Percentiles rank a stretch among this genome's conserved stretches.
phyloP scores from a whole-genome alignment of 2,113 vertebrate genomes.

The Colistium nudipinnis region DNA sequence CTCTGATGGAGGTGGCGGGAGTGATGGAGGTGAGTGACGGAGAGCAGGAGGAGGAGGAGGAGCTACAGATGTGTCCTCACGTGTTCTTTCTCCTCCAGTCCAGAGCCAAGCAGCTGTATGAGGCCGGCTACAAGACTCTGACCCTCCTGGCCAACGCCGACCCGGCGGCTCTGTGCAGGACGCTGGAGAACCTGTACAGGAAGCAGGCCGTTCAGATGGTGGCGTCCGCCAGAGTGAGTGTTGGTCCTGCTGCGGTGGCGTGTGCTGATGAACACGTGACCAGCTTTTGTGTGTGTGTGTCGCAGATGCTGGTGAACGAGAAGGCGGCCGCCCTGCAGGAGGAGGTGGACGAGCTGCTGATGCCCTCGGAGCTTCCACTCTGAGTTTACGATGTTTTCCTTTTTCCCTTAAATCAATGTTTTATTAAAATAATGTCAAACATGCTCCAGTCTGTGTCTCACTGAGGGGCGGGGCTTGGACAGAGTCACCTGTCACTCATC shows the following conservation, averaged over 20 bases:
- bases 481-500: too few relatives aligned
- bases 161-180: constrained; percentile 81
- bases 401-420: too few relatives aligned
- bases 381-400: too few relatives aligned
- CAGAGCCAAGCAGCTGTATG: constrained; percentile 92
- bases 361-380: constrained; percentile 44
- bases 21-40: constrained; percentile 87
- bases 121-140: constrained; percentile 89
- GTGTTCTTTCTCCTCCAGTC: constrained; percentile 73
- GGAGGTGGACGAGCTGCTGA: constrained; percentile 90
- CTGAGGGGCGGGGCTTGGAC: too few relatives aligned
- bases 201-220: constrained; percentile 90
- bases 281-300: constrained; percentile 40
- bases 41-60: too few relatives aligned
- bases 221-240: constrained; percentile 90
- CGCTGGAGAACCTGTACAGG: constrained; percentile 85
- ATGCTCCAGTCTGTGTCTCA: too few relatives aligned
- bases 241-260: not conserved
- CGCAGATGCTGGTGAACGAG: constrained; percentile 94
- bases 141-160: constrained; percentile 90
- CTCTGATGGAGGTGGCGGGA: constrained; percentile 95
- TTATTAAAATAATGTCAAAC: constrained; percentile 42
- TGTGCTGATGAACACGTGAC: not conserved
- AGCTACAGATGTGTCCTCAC: too few relatives aligned
- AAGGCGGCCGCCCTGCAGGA: constrained; percentile 94